Percentiles rank a stretch among this genome's conserved stretches.
Conservation (phyloP, 2,888 invertebrate species). For the Drosophila colorata region DNA sequence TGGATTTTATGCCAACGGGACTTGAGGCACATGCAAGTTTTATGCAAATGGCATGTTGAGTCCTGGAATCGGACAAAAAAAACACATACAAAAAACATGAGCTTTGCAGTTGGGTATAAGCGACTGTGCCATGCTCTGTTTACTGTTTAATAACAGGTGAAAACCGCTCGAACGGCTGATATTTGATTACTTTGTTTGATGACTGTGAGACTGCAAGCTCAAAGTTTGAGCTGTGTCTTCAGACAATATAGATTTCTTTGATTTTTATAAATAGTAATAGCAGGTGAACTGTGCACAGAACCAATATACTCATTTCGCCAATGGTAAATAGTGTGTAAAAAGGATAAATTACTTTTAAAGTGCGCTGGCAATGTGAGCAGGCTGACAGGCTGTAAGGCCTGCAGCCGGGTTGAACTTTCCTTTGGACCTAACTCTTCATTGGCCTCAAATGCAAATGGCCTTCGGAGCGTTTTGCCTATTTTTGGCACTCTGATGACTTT, state of each 20-base stretch:
- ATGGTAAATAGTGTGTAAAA: slow-evolving; percentile 24
- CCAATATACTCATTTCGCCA: neutral
- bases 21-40: slow-evolving; percentile 59
- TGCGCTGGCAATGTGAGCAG: slow-evolving; percentile 44
- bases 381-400: neutral
- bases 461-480: slow-evolving; percentile 49
- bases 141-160: no score
- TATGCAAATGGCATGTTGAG: slow-evolving; percentile 72
- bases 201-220: no score
- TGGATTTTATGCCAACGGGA: slow-evolving; percentile 68
- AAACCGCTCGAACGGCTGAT: no score
- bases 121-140: neutral
- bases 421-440: slow-evolving; percentile 46
- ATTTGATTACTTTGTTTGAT: no score
- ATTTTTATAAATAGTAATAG: no score
- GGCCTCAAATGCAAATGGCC: slow-evolving; percentile 64
- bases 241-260: no score
- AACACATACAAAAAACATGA: neutral
- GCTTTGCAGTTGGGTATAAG: neutral
- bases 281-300: no score
- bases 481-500: slow-evolving; percentile 70
- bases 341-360: slow-evolving; percentile 79
- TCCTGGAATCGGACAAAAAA: slow-evolving; percentile 24
- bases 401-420: slow-evolving; percentile 20
- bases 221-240: no score